These are phyloP conservation scores for Panagrolaimus sp. DNA, from an alignment of 1,140 invertebrate genomes.

Conservation along the genomic window DNA sequence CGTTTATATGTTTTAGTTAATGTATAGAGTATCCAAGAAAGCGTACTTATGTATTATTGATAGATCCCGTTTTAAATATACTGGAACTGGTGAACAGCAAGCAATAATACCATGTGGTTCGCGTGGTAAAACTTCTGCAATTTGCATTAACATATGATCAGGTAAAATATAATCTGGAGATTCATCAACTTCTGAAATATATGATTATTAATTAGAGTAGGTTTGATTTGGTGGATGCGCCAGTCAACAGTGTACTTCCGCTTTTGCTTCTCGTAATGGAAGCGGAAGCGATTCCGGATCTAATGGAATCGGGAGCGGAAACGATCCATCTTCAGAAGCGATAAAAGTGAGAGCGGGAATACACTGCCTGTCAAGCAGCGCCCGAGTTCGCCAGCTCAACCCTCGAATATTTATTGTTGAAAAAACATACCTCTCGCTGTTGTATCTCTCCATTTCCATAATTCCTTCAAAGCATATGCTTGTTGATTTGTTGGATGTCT, in stretches of 20 bases:
- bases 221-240: too few species aligned
- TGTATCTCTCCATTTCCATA: slow-evolving; percentile 82
- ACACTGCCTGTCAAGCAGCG: too few species aligned
- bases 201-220: too few species aligned
- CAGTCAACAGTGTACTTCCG: too few species aligned
- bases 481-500: slow-evolving; percentile 76
- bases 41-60: slow-evolving; percentile 66
- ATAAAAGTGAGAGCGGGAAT: too few species aligned
- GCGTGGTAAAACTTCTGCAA: slow-evolving; percentile 79
- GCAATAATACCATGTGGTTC: slow-evolving; percentile 87
- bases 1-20: neutral
- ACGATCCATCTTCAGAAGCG: too few species aligned
- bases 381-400: too few species aligned
- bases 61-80: slow-evolving; percentile 73
- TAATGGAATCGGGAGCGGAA: too few species aligned
- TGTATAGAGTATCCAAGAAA: neutral
- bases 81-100: slow-evolving; percentile 85
- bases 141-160: slow-evolving; percentile 87
- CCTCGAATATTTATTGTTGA: too few species aligned
- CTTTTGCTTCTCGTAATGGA: too few species aligned
- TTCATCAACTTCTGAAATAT: slow-evolving; percentile 85
- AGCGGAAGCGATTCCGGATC: too few species aligned
- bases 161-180: slow-evolving; percentile 83
- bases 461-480: slow-evolving; percentile 71
- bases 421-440: too few species aligned